Evolutionary conservation across 2,888 invertebrate genomes (phyloP).

Genomic region (Drosophila merina): DNA sequence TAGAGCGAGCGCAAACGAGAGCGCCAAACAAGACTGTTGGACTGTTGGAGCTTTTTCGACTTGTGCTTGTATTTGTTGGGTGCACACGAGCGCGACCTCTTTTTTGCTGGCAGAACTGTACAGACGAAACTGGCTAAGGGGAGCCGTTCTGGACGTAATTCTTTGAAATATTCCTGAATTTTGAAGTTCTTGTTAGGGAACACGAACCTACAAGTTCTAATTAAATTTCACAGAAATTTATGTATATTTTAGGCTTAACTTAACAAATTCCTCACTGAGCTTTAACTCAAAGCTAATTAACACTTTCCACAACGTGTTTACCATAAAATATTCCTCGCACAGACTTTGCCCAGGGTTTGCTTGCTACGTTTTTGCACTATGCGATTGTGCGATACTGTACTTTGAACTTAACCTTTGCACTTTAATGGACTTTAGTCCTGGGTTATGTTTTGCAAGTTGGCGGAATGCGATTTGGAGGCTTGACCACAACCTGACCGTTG

Average conservation of each 20-base stretch:
- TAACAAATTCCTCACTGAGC: background rate
- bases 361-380: constrained; percentile 12
- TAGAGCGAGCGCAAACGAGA: constrained; percentile 76
- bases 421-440: constrained; percentile 10
- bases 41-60: constrained; percentile 56
- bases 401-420: constrained; percentile 8
- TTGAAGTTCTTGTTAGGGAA: background rate
- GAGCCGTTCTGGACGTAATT: background rate
- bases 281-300: constrained; percentile 1
- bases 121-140: constrained; percentile 65
- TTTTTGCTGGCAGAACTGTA: constrained; percentile 57
- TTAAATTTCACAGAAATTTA: background rate
- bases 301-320: constrained; percentile 5
- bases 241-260: background rate
- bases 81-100: constrained; percentile 79
- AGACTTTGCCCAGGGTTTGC: constrained; percentile 12
- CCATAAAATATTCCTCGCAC: background rate
- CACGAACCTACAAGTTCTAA: too few species aligned
- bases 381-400: constrained; percentile 29
- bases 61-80: constrained; percentile 59
- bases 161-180: background rate
- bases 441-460: background rate
- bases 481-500: constrained; percentile 25
- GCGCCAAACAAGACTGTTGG: constrained; percentile 61
- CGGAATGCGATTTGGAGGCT: background rate